Evolutionary conservation across 2,797 vertebrate species (phyloP).

Genomic region (Coranthus polyacanthus): DNA sequence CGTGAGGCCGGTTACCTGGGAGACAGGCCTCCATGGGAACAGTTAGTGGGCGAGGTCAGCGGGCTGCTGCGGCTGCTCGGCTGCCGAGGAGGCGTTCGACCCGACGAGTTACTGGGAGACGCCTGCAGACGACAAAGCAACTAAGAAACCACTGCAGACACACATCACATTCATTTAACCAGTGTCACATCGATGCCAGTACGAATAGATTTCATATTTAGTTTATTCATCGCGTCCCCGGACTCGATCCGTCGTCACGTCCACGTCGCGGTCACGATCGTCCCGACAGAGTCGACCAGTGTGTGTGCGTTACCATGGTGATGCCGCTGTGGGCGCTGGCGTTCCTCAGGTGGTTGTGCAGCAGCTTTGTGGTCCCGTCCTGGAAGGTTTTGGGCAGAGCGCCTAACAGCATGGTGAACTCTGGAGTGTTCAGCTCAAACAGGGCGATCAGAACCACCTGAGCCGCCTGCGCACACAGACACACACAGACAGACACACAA

Average conservation of each 20-base stretch:
- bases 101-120: constrained; percentile 96
- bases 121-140: constrained; percentile 79
- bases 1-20: constrained; percentile 87
- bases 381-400: constrained; percentile 99
- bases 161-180: no score
- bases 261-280: no score
- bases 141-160: not conserved
- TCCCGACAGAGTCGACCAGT: no score
- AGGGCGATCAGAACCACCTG: constrained; percentile 96
- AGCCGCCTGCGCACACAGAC: constrained; percentile 87
- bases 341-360: constrained; percentile 98
- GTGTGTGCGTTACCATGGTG: constrained; percentile 85
- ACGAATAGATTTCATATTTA: no score
- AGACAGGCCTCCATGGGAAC: constrained; percentile 95
- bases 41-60: constrained; percentile 97
- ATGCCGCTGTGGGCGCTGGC: constrained; percentile 89
- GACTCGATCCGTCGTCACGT: no score
- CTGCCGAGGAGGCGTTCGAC: constrained; percentile 91
- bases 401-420: constrained; percentile 99
- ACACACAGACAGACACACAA: no score
- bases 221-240: no score
- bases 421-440: constrained; percentile 97
- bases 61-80: constrained; percentile 95
- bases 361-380: constrained; percentile 97
- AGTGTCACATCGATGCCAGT: no score